Base-by-base conservation (phyloP, 2,797 vertebrate genomes). In the Cyclura pinguis region DNA sequence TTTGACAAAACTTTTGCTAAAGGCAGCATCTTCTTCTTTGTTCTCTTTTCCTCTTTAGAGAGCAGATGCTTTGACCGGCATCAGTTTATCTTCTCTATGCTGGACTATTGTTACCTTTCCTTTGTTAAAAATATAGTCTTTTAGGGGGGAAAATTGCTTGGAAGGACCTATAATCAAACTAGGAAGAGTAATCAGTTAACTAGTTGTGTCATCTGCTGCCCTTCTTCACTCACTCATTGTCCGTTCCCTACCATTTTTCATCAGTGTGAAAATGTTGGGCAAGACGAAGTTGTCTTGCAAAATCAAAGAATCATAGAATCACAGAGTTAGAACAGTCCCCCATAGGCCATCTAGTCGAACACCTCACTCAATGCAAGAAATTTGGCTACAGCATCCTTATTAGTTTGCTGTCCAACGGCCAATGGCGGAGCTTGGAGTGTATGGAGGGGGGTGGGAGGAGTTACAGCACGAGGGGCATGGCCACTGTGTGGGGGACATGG, bases 1-100 rank as follows among this genome's bases (percentile, higher is more conserved):
- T 83, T 38, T n/a, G 69, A n/a, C 81, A 87, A 80, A 67, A 76
- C 47, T 78, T 77, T 55, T 83, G 72, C 47, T 87, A 87, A 87
- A 47, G 80, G 29, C 80, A 85, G 73, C 74, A 89, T 38, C 74
- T 57, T 88, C 74, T 67, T 84, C 85, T 76, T 83, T 90, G 80
- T 82, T 67, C 73, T 52, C 38, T 77, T n/a, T 69, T 32, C 20
- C 67, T 69, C 29, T 10, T 69, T 35, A n/a, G 47, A 67, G 84
- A 7, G 47, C 35, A 57, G 20, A 22, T 59, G 59, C n/a, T 84
- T 87, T 64, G 72, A 52, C 57, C n/a, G n/a, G 47, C 57, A 67
- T 77, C 16, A 57, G 64, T 85, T 62, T 89, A 24, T 80, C 32
- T 67, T 59, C 18, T 42, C 62, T 83, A 20, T 24, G 47, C n/a